These are phyloP conservation scores for Diabrotica balteata DNA, from an alignment of 2,888 invertebrate genomes.

Conservation along the genomic window DNA sequence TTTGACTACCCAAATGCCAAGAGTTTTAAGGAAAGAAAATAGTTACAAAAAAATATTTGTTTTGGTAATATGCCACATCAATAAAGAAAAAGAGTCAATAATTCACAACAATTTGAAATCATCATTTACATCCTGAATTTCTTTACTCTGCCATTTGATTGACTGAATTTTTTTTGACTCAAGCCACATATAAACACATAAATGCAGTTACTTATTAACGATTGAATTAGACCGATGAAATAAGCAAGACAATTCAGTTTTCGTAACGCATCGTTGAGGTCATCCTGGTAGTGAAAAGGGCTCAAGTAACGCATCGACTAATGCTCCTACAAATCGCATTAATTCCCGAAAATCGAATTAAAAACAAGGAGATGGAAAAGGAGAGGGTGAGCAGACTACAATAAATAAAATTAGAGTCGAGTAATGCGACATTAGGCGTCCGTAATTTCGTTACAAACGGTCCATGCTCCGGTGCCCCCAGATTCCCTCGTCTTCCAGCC, in stretches of 20 bases:
- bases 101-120: too few species aligned
- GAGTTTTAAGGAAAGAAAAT: too few species aligned
- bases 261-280: slow-evolving; percentile 33
- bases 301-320: slow-evolving; percentile 34
- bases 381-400: slow-evolving; percentile 43
- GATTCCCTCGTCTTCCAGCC: slow-evolving; percentile 27
- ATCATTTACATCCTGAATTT: too few species aligned
- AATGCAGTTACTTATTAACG: too few species aligned
- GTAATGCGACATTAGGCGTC: slow-evolving; percentile 53
- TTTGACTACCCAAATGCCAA: too few species aligned
- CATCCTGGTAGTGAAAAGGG: slow-evolving; percentile 22
- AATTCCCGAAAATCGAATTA: slow-evolving; percentile 52
- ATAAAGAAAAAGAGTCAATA: too few species aligned
- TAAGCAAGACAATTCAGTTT: not conserved
- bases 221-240: not conserved
- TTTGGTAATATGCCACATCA: too few species aligned
- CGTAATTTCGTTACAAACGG: slow-evolving; percentile 47
- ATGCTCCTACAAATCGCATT: slow-evolving; percentile 48
- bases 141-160: too few species aligned
- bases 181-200: too few species aligned
- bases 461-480: slow-evolving; percentile 48
- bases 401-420: slow-evolving; percentile 61
- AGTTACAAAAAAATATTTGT: too few species aligned
- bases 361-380: slow-evolving; percentile 38
- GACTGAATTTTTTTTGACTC: too few species aligned